Conservation (phyloP, 2,888 invertebrate genomes). For the Dermolepida albohirtum region DNA sequence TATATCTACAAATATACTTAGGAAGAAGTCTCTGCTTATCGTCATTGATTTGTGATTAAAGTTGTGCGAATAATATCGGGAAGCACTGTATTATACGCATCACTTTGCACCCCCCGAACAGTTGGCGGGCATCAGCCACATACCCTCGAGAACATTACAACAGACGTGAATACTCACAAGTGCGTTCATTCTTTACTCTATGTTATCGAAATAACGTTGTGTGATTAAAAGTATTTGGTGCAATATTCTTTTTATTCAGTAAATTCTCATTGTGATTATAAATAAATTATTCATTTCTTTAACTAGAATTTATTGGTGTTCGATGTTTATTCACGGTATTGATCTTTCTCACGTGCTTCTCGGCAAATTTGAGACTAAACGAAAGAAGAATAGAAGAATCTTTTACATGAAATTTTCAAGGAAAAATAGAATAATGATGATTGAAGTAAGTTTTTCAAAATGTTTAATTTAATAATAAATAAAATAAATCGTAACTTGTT, state of each 20-base stretch:
- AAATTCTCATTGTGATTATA: neutral
- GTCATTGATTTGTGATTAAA: conserved; percentile 7
- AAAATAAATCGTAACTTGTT: no score
- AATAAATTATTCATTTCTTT: conserved; percentile 1
- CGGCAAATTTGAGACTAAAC: conserved; percentile 21
- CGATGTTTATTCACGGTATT: conserved; percentile 25
- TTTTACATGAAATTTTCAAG: no score
- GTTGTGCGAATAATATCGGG: conserved; percentile 8
- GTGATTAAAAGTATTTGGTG: no score
- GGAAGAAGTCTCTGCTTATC: neutral
- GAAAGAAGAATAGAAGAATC: neutral
- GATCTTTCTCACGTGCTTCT: conserved; percentile 30
- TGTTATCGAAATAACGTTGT: conserved; percentile 9
- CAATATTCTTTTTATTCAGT: neutral
- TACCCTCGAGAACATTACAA: conserved; percentile 27
- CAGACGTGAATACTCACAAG: conserved; percentile 29
- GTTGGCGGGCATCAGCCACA: conserved; percentile 14
- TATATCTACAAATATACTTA: no score
- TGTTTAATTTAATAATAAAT: no score
- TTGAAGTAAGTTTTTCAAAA: no score
- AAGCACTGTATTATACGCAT: conserved; percentile 25
- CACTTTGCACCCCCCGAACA: conserved; percentile 2
- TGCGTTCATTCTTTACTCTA: conserved; percentile 23
- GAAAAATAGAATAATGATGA: no score
- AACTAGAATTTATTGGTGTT: neutral